Evolutionary conservation across 2,113 vertebrate species (phyloP), one percentile per base, ranked within the genome.

Genomic region (Camelus bactrianus): DNA sequence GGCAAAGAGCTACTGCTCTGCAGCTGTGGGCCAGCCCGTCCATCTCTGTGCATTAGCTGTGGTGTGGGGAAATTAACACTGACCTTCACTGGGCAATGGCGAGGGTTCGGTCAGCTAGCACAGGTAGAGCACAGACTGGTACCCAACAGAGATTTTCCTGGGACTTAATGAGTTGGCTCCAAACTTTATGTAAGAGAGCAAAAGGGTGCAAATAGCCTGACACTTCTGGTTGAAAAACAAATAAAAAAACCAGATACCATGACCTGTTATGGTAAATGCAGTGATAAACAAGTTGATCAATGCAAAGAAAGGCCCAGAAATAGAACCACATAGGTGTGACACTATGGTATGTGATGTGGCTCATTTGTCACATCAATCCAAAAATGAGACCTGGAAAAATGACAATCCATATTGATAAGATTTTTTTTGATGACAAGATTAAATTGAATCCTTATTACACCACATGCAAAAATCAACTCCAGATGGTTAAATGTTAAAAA

Each of bases 401-500:
- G 16, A 22, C 46, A 32, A 4, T 91, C 9, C 6, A 52, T 35
- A 8, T 20, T 22, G 32, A 42, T 42, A 42, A 42, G 38, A 42
- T 42, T 42, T 42, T 42, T 42, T 42, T 42, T 5, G 38, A 42
- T 42, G 19, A 54, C 58, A 65, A 65, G 30, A 32, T 77, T 35
- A 54, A 35, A 76, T 17, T 22, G 35, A 35, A 48, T 56, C 48
- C 15, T 73, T 84, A 52, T 62, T 48, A 82, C 6, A 62, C 5
- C 22, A 48, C 13, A 79, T 20, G 30, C 11, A 88, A 82, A 88
- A 60, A 84, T 82, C 58, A 92, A 93, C 22, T 83, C 54, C 19
- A 93, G 24, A 58, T 77, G 14, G n/a, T 26, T 67, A 58, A 73
- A 38, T 69, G 52, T 65, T 84, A 80, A 86, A 85, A 64, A 64